Evolutionary conservation across 92 coral and sea anemone species (phyloP), one percentile per base, ranked within the genome.

Genomic region (Zoanthus sociatus): DNA sequence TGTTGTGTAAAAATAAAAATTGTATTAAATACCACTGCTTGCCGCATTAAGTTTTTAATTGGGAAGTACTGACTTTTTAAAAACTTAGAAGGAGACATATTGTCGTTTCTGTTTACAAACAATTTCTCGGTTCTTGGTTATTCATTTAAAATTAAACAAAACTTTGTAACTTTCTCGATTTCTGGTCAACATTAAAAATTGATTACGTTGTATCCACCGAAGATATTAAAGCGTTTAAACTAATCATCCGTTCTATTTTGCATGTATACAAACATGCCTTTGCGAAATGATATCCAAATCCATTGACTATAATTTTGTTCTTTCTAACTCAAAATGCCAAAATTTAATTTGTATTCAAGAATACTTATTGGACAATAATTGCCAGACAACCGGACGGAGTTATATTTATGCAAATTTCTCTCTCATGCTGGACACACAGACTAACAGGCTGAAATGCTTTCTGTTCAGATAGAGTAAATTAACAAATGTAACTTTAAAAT

Each of bases 91-190:
- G 14, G 75, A 81, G 70, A 17, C 45, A 4, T 64, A 68, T 46
- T 81, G 67, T 66, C 58, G 45, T 26, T 81, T 81, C 70, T 66
- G 54, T 81, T 64, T 67, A 47, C 85, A 46, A 81, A 81, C 85
- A 81, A 81, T 21, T 14, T 63, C 10, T 9, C 16, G 9, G 44
- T 31, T 64, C 58, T 37, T 20, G 73, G 66, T 51, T 18, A 50
- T 81, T 81, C 72, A 55, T 12, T 1, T 2, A 14, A 45, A 78
- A 60, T 58, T 11, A 56, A 60, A 64, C 13, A 58, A 18, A 78
- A 60, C 84, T 58, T 26, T 3, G 73, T 26, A 46, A 26, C 54
- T 66, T 46, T 81, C 44, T 67, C 31, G 45, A 18, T 15, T 63
- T 63, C 18, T 58, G 32, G 26, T 26, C 26, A 26, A 81, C 17